These are phyloP conservation scores for Drosophila incognita DNA, from an alignment of 2,888 invertebrate genomes.

Conservation along the genomic window DNA sequence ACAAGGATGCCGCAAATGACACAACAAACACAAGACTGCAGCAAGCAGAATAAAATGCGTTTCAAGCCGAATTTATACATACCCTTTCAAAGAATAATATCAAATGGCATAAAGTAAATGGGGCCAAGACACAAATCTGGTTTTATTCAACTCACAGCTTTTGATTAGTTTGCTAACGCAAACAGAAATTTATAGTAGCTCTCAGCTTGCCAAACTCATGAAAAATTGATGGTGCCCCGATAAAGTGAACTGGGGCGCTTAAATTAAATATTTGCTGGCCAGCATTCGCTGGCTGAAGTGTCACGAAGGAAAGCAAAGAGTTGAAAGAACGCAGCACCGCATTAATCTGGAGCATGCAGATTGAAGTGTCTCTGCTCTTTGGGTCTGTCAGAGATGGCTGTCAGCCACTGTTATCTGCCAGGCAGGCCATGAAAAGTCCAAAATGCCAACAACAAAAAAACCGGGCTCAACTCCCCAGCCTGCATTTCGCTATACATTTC, in stretches of 20 bases:
- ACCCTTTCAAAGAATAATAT: background rate
- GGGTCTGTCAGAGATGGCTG: conserved; percentile 13
- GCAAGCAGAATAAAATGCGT: conserved; percentile 15
- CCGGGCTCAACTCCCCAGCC: conserved; percentile 19
- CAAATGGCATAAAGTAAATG: background rate
- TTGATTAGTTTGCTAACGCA: conserved; percentile 1
- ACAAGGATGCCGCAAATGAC: conserved; percentile 51
- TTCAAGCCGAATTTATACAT: background rate
- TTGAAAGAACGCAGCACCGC: conserved; percentile 63
- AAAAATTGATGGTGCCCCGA: conserved; percentile 22
- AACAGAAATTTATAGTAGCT: background rate
- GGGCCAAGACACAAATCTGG: background rate
- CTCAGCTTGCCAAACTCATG: conserved; percentile 13
- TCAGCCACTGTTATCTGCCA: conserved; percentile 8
- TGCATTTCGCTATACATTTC: conserved; percentile 11
- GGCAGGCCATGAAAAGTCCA: conserved; percentile 6
- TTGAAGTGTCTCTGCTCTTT: conserved; percentile 64
- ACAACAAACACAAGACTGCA: conserved; percentile 45
- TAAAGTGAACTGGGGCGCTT: conserved; percentile 26
- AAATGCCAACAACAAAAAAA: conserved; percentile 1
- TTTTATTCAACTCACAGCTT: background rate
- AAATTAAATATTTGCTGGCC: conserved; percentile 72
- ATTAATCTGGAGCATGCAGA: conserved; percentile 77
- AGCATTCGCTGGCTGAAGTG: conserved; percentile 33
- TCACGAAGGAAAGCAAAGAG: conserved; percentile 45